Base-by-base conservation (phyloP, 2,113 vertebrate genomes). In the Rissa tridactyla region DNA sequence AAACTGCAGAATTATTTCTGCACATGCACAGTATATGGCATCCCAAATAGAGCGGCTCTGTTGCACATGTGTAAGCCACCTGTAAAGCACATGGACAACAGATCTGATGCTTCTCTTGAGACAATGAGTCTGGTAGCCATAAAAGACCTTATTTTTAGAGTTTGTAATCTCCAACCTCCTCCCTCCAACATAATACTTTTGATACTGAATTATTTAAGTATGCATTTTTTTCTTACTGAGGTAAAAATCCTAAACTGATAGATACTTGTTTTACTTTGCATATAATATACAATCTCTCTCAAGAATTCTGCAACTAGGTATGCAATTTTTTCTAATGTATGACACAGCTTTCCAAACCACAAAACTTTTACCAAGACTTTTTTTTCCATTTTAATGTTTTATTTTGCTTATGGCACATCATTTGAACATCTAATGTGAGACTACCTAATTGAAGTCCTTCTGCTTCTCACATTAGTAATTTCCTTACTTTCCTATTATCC, bases 161-260 rank as follows among this genome's bases (percentile, higher is more conserved):
- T 25, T 42, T 36, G 13, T 18, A 20, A n/a, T 46, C 7, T 58
- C 16, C 23, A 1, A 16, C 2, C 5, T 57, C 13, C 4, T 47
- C 19, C 10, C 5, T 32, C 30, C 21, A 84, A 5, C 21, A 60
- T n/a, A 64, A 58, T 30, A 58, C 15, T 60, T 82, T 38, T n/a
- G 19, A 27, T 38, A 68, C 46, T 64, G 6, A 91, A 42, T 4
- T 40, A n/a, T 11, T 51, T 44, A 54, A 26, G 2, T 23, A 60
- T 3, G 0, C 0, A 5, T 9, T 68, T 82, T 61, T 61, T 80
- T 57, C 26, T 82, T 68, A 34, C 26, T 42, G 3, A 22, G 10
- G 7, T 46, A 60, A 71, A 30, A 52, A 82, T 5, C 5, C 16
- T 16, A 64, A 66, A 38, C 1, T 34, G 32, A 38, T 9, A 72